Evolutionary conservation across 2,888 invertebrate species (phyloP), one percentile per base, ranked within the genome.

Genomic region (Bombyx huttoni): DNA sequence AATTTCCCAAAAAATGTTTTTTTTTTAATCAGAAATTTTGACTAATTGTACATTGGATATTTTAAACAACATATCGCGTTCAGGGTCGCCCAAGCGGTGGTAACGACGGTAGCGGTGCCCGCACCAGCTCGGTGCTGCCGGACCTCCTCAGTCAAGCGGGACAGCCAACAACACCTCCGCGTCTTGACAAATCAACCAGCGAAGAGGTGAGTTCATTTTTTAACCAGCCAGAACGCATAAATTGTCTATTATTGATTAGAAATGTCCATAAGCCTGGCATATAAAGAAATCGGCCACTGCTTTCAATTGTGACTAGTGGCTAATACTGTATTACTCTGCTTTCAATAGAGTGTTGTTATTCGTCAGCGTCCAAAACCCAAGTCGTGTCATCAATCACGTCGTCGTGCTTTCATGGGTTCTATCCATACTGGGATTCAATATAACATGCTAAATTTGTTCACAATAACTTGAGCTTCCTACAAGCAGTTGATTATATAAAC

Each of bases 71-170:
- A 48, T 53, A 53, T 63, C 61, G 59, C 58, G 50, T 62, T 51
- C 72, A 86, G 87, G 85, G 76, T 58, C 86, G 86, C 13, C 68
- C 80, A 57, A 77, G 89, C 64, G 90, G 89, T 59, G 88, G 84
- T 50, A 77, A 73, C 62, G 89, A 91, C 73, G 89, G 91, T 70
- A 89, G 91, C 67, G 90, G 94, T 60, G 93, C 96, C 34, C 91
- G 97, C 60, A 96, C 96, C 59, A 96, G 96, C 88, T 96, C 96
- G 52, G 98, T 98, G 53, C 91, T 98, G 64, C 98, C 98, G 52
- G 98, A 98, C 89, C 91, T 98, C 65, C 92, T 98, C 62, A 98
- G 97, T 75, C 96, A 95, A 89, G 94, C 94, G 56, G 92, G 92
- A 54, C 92, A 92, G 75, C 94, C 94, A 57, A 95, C 95, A 62